Conservation (phyloP, 1,140 invertebrate species). For the Protaetia brevitarsis region DNA sequence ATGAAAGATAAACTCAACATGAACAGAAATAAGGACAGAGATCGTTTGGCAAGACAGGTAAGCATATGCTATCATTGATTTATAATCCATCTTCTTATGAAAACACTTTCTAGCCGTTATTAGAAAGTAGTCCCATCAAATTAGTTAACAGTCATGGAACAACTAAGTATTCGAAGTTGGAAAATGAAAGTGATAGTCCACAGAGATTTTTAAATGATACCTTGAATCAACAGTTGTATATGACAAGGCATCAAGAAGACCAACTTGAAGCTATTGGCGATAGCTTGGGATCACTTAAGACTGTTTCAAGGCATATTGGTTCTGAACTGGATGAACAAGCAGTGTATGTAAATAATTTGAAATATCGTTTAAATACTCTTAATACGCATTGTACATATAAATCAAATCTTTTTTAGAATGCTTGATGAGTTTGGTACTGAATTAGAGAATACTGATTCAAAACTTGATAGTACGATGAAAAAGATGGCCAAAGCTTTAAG, state of each 20-base stretch:
- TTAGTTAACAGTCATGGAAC: conserved; percentile 63
- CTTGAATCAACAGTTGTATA: conserved; percentile 69
- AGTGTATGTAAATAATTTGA: conserved; percentile 62
- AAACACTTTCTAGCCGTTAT: conserved; percentile 53
- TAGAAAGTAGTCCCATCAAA: conserved; percentile 58
- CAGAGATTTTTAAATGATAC: conserved; percentile 70
- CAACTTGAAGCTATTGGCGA: conserved; percentile 84
- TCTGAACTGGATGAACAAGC: conserved; percentile 90
- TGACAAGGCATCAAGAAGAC: conserved; percentile 81
- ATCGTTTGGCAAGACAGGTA: conserved; percentile 73
- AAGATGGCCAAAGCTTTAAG: conserved; percentile 95
- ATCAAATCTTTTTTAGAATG: conserved; percentile 68
- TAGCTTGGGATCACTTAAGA: conserved; percentile 84
- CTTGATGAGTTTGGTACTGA: conserved; percentile 92
- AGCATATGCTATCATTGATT: not conserved
- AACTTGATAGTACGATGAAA: conserved; percentile 91
- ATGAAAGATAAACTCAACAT: conserved; percentile 92
- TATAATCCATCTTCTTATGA: not conserved
- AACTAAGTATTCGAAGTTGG: conserved; percentile 84
- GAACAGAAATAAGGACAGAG: conserved; percentile 71
- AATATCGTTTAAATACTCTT: not conserved
- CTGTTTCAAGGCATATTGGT: conserved; percentile 86
- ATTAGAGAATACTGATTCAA: conserved; percentile 88
- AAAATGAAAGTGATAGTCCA: conserved; percentile 81
- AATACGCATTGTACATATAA: not conserved